Base-by-base conservation (phyloP, 2,888 invertebrate genomes). In the Unio delphinus region DNA sequence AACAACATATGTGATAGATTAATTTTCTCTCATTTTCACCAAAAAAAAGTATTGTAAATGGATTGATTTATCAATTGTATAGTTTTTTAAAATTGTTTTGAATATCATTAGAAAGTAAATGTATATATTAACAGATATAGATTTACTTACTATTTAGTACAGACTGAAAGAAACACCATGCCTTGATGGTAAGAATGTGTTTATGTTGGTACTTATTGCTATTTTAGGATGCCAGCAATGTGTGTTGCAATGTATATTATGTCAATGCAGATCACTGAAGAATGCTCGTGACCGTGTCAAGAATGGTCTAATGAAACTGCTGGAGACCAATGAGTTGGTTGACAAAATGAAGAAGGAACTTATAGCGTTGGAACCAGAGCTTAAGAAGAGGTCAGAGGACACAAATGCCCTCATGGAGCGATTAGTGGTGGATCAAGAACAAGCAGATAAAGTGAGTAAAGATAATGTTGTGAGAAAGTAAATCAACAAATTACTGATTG, bases 271-370 rank as follows among this genome's bases (percentile, higher is more conserved):
- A 71, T 81, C 87, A 68, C 76, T 90, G 64, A 86, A 85, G 69
- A 76, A 60, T 61, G 87, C 88, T 5, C 77, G 87, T 56, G 89
- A 89, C 65, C 83, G 90, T 71, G 89, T 90, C 55, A 86, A 87
- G 75, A 90, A 90, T 77, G 90, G 90, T 77, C 83, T 89, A 20
- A 86, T 94, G 93, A 95, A 95, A 93, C 88, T 95, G 17, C 93
- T 94, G 84, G 95, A 95, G 90, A 95, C 95, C 0, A 95, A 95
- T 85, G 93, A 93, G 30, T 92, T 94, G 26, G 95, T 97, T 0
- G 94, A 94, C 55, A 93, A 93, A 6, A 97, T 97, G 96, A 95
- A 96, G 90, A 93, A 93, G 72, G 94, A 95, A 80, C 91, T 97
- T 63, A 93, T 94, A 15, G 93, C 93, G 1, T 93, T 97, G 91